Conservation (phyloP, 1,140 invertebrate species). For the Apis florea region DNA sequence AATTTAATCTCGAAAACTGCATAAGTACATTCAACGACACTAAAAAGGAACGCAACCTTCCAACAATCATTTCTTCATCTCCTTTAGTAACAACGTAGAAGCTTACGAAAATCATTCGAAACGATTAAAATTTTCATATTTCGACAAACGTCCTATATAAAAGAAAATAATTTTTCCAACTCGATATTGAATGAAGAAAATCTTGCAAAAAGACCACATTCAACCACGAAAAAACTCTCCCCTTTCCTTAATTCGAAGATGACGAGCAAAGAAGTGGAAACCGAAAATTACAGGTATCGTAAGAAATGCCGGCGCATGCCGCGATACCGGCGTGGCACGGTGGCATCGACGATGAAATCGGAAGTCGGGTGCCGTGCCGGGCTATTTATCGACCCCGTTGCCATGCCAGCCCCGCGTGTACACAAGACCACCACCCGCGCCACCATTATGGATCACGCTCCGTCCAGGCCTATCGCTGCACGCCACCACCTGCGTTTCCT, state of each 20-base stretch:
- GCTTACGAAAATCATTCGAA: neutral
- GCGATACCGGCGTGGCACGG: slow-evolving; percentile 46
- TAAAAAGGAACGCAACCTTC: too few relatives aligned
- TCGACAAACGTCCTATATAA: too few relatives aligned
- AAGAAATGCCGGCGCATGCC: slow-evolving; percentile 39
- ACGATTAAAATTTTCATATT: neutral
- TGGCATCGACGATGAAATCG: slow-evolving; percentile 67
- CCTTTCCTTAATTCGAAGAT: neutral
- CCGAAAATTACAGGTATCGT: slow-evolving; percentile 52
- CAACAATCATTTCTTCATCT: too few relatives aligned
- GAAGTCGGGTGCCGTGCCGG: slow-evolving; percentile 68
- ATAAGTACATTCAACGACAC: too few relatives aligned
- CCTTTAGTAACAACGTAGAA: neutral
- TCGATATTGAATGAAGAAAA: too few relatives aligned
- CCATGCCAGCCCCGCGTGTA: slow-evolving; percentile 76
- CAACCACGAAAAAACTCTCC: too few relatives aligned
- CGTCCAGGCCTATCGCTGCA: slow-evolving; percentile 53
- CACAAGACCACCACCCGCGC: slow-evolving; percentile 69
- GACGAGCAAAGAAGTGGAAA: slow-evolving; percentile 17
- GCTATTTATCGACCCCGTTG: slow-evolving; percentile 77
- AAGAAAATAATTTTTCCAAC: too few relatives aligned
- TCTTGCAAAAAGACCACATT: too few relatives aligned
- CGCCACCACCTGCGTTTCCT: slow-evolving; percentile 37
- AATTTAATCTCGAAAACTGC: too few relatives aligned
- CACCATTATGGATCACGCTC: slow-evolving; percentile 70